These are phyloP conservation scores for Lasiurus borealis DNA, from an alignment of 2,113 vertebrate species.

Conservation along the genomic window DNA sequence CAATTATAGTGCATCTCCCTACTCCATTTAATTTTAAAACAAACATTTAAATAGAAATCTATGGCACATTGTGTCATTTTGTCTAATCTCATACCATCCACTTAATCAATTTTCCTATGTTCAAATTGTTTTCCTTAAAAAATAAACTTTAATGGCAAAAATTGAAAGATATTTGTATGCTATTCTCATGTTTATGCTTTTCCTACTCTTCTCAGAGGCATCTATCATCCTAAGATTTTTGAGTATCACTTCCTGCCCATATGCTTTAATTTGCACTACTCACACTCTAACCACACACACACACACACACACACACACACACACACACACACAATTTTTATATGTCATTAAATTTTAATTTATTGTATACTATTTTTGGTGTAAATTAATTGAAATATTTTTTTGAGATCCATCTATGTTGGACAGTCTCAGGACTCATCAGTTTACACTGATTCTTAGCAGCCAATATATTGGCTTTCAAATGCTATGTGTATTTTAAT, in stretches of 20 bases:
- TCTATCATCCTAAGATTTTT: neutral
- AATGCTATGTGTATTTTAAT: neutral
- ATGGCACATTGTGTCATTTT: neutral
- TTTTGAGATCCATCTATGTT: neutral
- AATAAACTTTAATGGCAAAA: neutral
- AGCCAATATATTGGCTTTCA: neutral
- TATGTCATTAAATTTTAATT: neutral
- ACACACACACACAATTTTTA: neutral
- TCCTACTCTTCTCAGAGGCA: neutral
- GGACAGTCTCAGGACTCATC: neutral
- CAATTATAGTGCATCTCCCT: neutral
- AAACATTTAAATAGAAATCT: constrained; percentile 4
- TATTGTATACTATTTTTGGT: neutral
- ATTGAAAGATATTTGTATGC: neutral
- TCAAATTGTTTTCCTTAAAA: constrained; percentile 19
- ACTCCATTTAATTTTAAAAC: neutral
- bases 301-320: neutral
- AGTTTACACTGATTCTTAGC: neutral
- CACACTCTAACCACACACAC: neutral
- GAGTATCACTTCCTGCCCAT: neutral
- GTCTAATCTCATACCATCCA: neutral
- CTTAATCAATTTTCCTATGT: neutral
- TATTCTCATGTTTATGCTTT: neutral
- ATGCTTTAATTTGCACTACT: neutral
- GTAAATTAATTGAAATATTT: neutral